These are phyloP conservation scores for Butorides virescens DNA, from an alignment of 2,113 vertebrate genomes.

Conservation along the genomic window DNA sequence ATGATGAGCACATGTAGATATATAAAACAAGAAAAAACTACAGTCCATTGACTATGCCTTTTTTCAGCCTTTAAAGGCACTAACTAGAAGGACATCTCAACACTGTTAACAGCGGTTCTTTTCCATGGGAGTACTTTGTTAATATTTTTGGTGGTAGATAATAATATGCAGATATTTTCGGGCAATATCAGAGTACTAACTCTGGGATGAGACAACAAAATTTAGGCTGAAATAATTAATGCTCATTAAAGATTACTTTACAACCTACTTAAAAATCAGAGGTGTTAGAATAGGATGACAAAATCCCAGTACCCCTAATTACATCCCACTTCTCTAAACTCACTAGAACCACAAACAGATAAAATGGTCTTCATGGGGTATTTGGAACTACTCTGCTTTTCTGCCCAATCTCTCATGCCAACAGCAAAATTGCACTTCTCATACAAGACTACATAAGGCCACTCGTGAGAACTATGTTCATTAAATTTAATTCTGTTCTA, in stretches of 20 bases:
- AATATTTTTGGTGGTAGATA: not conserved
- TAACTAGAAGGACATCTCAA: not conserved
- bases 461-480: not conserved
- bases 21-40: conserved; percentile 49
- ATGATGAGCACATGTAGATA: conserved; percentile 29
- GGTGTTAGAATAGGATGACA: not conserved
- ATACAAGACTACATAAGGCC: not conserved
- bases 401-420: not conserved
- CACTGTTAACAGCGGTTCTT: not conserved
- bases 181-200: not conserved
- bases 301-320: not conserved
- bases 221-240: not conserved
- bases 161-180: not conserved
- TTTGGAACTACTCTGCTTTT: not conserved
- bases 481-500: not conserved
- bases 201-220: not conserved
- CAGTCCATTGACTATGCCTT: conserved; percentile 21
- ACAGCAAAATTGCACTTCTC: not conserved
- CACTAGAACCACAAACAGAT: not conserved
- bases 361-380: not conserved
- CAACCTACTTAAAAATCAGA: not conserved
- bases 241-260: not conserved
- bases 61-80: not conserved
- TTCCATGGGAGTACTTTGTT: not conserved
- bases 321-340: not conserved